phyloP scores from a whole-genome alignment of 2,888 invertebrate genomes.

The Plemyria rubiginata region DNA sequence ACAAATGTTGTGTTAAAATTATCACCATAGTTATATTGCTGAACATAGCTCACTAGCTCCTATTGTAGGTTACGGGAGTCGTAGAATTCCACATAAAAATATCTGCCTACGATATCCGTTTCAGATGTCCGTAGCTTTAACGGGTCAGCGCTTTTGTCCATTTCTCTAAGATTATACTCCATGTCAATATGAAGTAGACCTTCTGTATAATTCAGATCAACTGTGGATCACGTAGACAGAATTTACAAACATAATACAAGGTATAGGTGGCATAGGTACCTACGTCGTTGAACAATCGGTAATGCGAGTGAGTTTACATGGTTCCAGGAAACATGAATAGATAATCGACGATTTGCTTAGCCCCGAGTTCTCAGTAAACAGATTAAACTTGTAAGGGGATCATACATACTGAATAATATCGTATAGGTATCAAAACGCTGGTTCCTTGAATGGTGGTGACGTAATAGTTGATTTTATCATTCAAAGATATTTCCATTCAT shows the following conservation, averaged over 20 bases:
- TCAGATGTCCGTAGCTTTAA: neutral
- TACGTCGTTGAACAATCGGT: constrained; percentile 22
- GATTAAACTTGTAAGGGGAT: constrained; percentile 12
- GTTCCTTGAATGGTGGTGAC: no score
- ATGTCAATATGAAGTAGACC: constrained; percentile 29
- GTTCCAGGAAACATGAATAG: constrained; percentile 19
- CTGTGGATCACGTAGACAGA: constrained; percentile 28
- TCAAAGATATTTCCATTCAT: no score
- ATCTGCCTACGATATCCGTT: neutral
- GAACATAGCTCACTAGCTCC: no score
- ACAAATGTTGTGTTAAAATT: no score
- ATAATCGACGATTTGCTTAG: constrained; percentile 24
- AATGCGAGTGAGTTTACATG: constrained; percentile 22
- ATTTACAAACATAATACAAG: constrained; percentile 28
- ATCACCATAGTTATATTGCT: no score
- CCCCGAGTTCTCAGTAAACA: constrained; percentile 5
- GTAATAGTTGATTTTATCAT: no score
- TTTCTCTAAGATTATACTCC: constrained; percentile 16
- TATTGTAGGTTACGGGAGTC: no score
- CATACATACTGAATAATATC: constrained; percentile 4
- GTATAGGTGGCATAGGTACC: neutral
- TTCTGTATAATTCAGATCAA: constrained; percentile 29
- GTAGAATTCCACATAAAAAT: no score
- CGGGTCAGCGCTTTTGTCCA: neutral
- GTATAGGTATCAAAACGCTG: no score